Evolutionary conservation across 2,113 vertebrate species (phyloP).

Genomic region (Clarias gariepinus): DNA sequence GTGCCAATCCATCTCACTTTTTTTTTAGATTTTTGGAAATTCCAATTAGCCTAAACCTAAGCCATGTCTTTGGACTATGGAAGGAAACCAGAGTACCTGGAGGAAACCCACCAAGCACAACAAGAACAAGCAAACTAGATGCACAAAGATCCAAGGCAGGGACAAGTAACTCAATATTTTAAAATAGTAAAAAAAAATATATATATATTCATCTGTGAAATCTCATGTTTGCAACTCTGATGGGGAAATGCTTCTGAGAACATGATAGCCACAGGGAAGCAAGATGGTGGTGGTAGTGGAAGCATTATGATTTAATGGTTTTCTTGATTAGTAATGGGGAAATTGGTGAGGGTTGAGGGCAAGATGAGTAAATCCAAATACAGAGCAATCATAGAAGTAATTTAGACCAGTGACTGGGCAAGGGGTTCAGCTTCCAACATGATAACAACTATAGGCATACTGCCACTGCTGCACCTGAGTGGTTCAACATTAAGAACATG

Average conservation of each 20-base stretch:
- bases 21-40: too few species aligned
- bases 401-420: not conserved
- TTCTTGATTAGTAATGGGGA: not conserved
- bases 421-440: not conserved
- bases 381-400: not conserved
- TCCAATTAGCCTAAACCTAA: too few species aligned
- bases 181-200: not conserved
- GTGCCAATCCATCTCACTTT: too few species aligned
- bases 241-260: not conserved
- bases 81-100: too few species aligned
- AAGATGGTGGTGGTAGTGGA: not conserved
- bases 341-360: not conserved
- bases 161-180: not conserved
- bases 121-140: too few species aligned
- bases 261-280: not conserved
- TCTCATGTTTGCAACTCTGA: not conserved
- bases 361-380: not conserved
- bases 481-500: not conserved
- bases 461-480: not conserved
- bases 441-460: not conserved
- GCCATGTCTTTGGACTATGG: too few species aligned
- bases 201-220: not conserved
- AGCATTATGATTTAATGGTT: not conserved
- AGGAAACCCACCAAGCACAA: too few species aligned
- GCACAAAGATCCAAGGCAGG: too few species aligned